Evolutionary conservation across 2,113 vertebrate genomes (phyloP), one percentile per base, ranked within the genome.

Genomic region (Osmerus mordax): DNA sequence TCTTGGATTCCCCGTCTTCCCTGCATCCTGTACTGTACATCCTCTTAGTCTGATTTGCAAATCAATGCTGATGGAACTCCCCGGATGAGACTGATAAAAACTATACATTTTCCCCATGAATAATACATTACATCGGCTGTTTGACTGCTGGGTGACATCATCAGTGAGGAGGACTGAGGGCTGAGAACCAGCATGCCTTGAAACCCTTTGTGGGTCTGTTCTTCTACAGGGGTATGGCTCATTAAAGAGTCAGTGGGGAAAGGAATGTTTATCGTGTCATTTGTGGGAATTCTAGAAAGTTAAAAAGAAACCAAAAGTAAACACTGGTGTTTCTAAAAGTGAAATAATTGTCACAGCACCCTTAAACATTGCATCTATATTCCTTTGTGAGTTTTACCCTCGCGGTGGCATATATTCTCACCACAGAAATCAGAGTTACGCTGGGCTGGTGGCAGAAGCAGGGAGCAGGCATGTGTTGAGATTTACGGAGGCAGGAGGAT

Each of bases 1-100:
- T 82, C 71, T 81, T 75, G 47, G 72, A 81, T 76, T 80, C 72
- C 63, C 53, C 58, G 28, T 54, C 71, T 77, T 80, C 54, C 65
- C 76, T 47, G 23, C 78, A 59, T 77, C 70, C 65, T 47, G 32
- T 47, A 65, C 32, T 76, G 67, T 61, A 78, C 77, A 78, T 88
- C 77, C 65, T 83, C 78, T 81, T 71, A 13, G 61, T 77, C 66
- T 71, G 67, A 67, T 21, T 55, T 76, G 36, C 71, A 56, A 78
- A 90, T 90, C 86, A 80, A 89, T 88, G 76, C 75, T 78, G 78
- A 80, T 78, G 82, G 80, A 87, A 85, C 87, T 85, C 84, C 83
- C 81, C 56, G 54, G 77, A 73, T 75, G 74, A 76, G 55, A 76
- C 65, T 54, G 47, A 41, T 77, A 67, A 74, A 74, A 28, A 71